Conservation (phyloP, 2,113 vertebrate genomes). For the Hydrolagus affinis region DNA sequence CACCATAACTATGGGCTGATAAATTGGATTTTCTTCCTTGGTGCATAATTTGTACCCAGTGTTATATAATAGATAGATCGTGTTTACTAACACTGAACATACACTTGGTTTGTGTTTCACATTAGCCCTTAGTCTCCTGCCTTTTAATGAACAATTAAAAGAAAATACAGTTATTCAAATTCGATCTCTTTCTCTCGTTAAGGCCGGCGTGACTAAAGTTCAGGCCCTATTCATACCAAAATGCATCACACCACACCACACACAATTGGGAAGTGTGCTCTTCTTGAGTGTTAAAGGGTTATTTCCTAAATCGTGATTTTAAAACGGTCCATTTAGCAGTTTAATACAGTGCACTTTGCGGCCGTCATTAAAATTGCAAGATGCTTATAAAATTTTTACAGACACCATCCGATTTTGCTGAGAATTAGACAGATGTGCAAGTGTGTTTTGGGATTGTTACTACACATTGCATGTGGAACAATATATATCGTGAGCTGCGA, state of each 20-base stretch:
- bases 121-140: neutral
- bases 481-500: neutral
- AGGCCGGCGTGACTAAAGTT: neutral
- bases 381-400: neutral
- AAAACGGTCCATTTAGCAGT: neutral
- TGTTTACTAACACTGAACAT: neutral
- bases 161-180: conserved; percentile 18
- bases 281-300: neutral
- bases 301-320: neutral
- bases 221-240: neutral
- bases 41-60: neutral
- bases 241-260: neutral
- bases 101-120: neutral
- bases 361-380: neutral
- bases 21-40: conserved; percentile 6
- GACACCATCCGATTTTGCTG: neutral
- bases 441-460: neutral
- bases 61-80: neutral
- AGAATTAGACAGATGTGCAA: neutral
- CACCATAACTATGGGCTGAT: conserved; percentile 11
- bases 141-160: conserved; percentile 12
- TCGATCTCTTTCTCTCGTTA: conserved; percentile 8
- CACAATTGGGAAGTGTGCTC: neutral
- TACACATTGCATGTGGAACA: neutral
- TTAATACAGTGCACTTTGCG: neutral